These are phyloP conservation scores for Beris chalybata DNA, from an alignment of 2,888 invertebrate species.

Conservation along the genomic window DNA sequence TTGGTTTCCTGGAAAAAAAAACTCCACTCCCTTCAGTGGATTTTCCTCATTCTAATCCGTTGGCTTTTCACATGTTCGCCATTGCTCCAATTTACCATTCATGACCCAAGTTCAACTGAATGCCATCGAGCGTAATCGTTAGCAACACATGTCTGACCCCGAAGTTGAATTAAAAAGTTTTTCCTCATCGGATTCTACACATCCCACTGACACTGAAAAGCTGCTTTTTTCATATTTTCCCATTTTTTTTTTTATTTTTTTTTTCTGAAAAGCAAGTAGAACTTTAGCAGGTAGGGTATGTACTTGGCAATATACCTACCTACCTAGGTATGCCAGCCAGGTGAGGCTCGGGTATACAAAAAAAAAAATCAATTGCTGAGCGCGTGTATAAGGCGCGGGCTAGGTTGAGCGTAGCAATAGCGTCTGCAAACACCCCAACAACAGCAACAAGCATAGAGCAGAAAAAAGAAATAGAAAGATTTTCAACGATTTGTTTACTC, in stretches of 20 bases:
- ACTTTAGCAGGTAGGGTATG: background rate
- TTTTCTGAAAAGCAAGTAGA: constrained; percentile 10
- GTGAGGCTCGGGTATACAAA: constrained; percentile 17
- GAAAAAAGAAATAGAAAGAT: constrained; percentile 13
- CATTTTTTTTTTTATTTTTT: constrained; percentile 3
- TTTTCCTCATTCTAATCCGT: too few relatives aligned
- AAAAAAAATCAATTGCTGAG: constrained; percentile 23
- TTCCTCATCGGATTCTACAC: constrained; percentile 30
- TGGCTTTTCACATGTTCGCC: background rate
- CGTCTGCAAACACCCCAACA: constrained; percentile 23
- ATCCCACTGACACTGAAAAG: constrained; percentile 33
- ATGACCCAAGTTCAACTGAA: constrained; percentile 23
- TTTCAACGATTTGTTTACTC: constrained; percentile 24
- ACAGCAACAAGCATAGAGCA: constrained; percentile 7
- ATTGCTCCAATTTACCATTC: constrained; percentile 20
- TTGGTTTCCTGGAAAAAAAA: too few relatives aligned
- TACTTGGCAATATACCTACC: background rate
- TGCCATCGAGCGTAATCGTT: constrained; percentile 26
- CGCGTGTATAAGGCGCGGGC: constrained; percentile 25
- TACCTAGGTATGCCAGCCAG: constrained; percentile 2
- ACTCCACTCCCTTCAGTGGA: too few relatives aligned
- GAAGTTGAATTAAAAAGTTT: constrained; percentile 30
- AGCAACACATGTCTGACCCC: constrained; percentile 33
- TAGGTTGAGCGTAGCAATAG: constrained; percentile 18
- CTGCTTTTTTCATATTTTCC: constrained; percentile 6